Evolutionary conservation across 2,113 vertebrate species (phyloP).

Genomic region (Jacana jacana): DNA sequence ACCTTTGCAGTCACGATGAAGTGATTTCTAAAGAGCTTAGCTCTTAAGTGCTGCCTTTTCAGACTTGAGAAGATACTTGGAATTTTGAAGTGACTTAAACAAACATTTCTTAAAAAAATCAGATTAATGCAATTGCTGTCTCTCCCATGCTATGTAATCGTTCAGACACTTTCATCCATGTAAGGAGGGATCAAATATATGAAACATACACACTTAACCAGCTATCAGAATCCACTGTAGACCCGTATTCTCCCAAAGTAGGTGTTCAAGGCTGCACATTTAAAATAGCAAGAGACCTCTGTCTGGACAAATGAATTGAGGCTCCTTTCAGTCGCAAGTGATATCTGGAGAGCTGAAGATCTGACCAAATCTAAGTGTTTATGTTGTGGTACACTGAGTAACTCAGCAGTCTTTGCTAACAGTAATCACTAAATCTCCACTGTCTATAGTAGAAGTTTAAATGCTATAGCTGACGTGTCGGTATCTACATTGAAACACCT

Average conservation of each 20-base stretch:
- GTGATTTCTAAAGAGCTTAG: not conserved
- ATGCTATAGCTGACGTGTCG: not conserved
- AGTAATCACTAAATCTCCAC: not conserved
- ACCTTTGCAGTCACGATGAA: not conserved
- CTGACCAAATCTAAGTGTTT: not conserved
- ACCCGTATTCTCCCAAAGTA: not conserved
- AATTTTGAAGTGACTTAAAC: conserved; percentile 9
- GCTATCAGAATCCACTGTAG: not conserved
- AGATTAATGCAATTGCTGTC: not conserved
- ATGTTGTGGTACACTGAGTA: accelerated
- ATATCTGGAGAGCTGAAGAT: not conserved
- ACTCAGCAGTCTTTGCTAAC: not conserved
- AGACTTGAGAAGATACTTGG: not conserved
- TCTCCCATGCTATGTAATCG: not conserved
- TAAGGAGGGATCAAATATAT: not conserved
- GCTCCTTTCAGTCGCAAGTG: not conserved
- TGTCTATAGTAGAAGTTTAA: not conserved
- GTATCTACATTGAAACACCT: not conserved
- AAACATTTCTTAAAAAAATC: not conserved
- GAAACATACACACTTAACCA: not conserved
- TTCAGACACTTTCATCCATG: not conserved
- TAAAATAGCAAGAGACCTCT: not conserved
- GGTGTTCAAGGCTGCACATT: not conserved
- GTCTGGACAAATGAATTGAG: not conserved
- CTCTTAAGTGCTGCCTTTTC: not conserved